A percentile compares a stretch with the other conserved stretches of the same genome.
Conservation (phyloP, 2,113 vertebrate species). For the Notiomystis cincta region DNA sequence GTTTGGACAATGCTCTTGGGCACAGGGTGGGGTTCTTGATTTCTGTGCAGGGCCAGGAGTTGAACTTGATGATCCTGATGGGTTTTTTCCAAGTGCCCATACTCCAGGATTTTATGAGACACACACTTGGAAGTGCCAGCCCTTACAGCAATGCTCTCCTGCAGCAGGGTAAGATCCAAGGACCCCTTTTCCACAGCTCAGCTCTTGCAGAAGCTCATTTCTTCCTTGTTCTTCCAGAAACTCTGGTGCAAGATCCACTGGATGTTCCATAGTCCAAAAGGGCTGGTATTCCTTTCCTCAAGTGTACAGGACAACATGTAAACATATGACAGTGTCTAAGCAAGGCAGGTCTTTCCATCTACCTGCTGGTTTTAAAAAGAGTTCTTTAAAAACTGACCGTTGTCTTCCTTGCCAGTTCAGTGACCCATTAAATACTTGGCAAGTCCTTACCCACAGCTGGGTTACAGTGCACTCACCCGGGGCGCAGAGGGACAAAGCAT, state of each 20-base stretch:
- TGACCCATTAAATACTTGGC: constrained; percentile 4
- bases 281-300: constrained; percentile 47
- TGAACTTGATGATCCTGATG: not conserved
- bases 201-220: not conserved
- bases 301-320: constrained; percentile 69
- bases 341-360: constrained; percentile 13
- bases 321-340: constrained; percentile 65
- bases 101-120: not conserved
- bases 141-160: not conserved
- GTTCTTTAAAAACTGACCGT: constrained; percentile 49
- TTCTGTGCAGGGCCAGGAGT: not conserved
- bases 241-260: not conserved
- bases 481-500: constrained; percentile 38
- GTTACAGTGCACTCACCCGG: constrained; percentile 17
- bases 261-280: not conserved
- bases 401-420: not conserved
- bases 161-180: not conserved
- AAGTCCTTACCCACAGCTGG: constrained; percentile 27
- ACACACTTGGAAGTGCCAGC: not conserved
- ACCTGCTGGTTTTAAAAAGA: constrained; percentile 52
- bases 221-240: not conserved
- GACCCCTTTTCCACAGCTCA: not conserved
- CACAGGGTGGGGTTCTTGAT: not conserved
- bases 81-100: not conserved
- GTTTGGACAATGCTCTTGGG: not conserved